phyloP scores from a whole-genome alignment of 2,797 vertebrate species.

The Natrix natrix region DNA sequence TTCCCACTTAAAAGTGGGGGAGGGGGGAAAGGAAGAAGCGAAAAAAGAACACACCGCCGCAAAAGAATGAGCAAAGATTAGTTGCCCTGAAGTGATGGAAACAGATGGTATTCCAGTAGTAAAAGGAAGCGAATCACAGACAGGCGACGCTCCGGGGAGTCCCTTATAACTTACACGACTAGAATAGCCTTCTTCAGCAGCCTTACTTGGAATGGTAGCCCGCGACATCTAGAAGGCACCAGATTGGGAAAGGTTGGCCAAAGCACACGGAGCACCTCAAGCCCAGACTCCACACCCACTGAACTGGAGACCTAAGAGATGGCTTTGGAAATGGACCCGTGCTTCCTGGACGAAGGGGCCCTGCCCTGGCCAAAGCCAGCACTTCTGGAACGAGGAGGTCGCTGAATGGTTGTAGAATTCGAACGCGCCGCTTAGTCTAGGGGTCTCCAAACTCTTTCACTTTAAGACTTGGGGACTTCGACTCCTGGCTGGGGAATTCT shows the following conservation, averaged over 20 bases:
- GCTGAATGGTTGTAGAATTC: background rate
- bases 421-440: background rate
- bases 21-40: background rate
- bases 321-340: background rate
- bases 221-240: background rate
- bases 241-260: background rate
- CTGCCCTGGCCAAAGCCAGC: background rate
- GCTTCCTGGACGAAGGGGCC: background rate
- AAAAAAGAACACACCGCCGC: background rate
- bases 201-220: background rate
- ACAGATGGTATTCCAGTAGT: background rate
- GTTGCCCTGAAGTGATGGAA: background rate
- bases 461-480: no score
- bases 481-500: no score
- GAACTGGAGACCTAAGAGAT: background rate
- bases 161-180: background rate
- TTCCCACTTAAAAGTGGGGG: background rate
- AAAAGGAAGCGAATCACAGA: background rate
- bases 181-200: background rate
- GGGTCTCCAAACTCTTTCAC: no score
- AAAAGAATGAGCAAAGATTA: background rate
- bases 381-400: background rate
- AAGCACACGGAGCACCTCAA: background rate
- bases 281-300: background rate
- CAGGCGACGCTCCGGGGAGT: background rate